Conservation (phyloP, 30 jellyfish, hydroid and myxozoan species). For the Turritopsis rubra region DNA sequence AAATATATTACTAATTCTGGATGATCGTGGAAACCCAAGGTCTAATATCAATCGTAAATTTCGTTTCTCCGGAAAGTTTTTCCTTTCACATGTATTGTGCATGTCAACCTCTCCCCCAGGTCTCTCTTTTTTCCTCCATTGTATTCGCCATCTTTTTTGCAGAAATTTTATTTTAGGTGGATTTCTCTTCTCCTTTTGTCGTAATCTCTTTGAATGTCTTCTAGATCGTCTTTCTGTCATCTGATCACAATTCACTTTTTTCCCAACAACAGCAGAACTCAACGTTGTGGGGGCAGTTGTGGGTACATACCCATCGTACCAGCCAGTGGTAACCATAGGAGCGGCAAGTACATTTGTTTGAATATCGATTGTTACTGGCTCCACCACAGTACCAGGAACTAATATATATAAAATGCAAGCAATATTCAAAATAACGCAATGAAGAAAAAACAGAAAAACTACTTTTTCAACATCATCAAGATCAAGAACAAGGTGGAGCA, state of each 20-base stretch:
- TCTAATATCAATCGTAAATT: neutral
- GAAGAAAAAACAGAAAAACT: no score
- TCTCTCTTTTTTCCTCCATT: neutral
- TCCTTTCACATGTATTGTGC: neutral
- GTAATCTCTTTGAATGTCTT: neutral
- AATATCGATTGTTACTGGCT: neutral
- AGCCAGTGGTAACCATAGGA: neutral
- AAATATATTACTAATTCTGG: neutral
- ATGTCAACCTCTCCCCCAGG: neutral
- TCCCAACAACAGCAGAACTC: neutral
- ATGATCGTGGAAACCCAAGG: neutral
- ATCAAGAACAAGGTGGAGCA: no score
- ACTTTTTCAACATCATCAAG: no score
- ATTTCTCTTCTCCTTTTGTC: neutral
- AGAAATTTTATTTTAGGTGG: neutral
- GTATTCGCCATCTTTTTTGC: neutral
- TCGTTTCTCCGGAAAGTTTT: neutral
- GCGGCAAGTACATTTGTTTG: neutral
- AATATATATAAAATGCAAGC: no score
- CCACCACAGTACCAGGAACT: neutral
- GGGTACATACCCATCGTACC: neutral
- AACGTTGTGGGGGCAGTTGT: neutral
- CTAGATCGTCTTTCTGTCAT: neutral
- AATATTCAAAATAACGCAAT: no score
- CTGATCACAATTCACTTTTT: neutral